phyloP scores from a whole-genome alignment of 2,888 invertebrate species.

The Ophion slaviceki region DNA sequence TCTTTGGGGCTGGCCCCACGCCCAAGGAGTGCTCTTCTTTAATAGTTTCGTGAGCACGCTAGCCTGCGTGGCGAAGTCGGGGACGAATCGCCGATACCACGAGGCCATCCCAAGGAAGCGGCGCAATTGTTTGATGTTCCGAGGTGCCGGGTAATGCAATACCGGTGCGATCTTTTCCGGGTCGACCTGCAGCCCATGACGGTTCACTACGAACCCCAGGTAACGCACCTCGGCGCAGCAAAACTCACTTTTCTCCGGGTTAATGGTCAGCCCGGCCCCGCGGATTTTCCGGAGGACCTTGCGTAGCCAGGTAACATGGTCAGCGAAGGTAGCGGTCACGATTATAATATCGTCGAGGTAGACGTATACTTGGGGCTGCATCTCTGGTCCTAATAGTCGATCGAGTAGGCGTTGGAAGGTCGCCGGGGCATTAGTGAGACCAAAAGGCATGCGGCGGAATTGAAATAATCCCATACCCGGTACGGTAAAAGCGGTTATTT shows the following conservation, averaged over 20 bases:
- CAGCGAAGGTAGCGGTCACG: constrained; percentile 48
- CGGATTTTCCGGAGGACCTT: constrained; percentile 68
- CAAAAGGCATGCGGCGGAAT: constrained; percentile 64
- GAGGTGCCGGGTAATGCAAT: constrained; percentile 5
- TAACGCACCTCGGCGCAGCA: constrained; percentile 7
- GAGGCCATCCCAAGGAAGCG: constrained; percentile 35
- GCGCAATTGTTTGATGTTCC: constrained; percentile 21
- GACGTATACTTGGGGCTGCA: constrained; percentile 55
- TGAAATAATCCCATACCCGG: constrained; percentile 34
- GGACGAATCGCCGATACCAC: constrained; percentile 52
- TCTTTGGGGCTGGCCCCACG: constrained; percentile 45
- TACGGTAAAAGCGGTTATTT: constrained; percentile 75
- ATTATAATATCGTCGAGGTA: constrained; percentile 66
- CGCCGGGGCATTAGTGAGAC: constrained; percentile 63
- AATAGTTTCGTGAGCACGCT: constrained; percentile 10
- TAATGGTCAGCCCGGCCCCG: constrained; percentile 67
- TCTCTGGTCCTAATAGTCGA: constrained; percentile 63
- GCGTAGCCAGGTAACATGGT: constrained; percentile 60
- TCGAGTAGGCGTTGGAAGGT: constrained; percentile 68
- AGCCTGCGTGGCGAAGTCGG: constrained; percentile 18
- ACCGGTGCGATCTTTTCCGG: constrained; percentile 22
- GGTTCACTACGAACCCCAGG: constrained; percentile 39
- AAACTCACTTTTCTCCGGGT: constrained; percentile 29
- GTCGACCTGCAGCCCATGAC: constrained; percentile 9
- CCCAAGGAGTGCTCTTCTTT: constrained; percentile 23